A percentile compares a stretch with the other conserved stretches of the same genome.
phyloP scores from a whole-genome alignment of 2,113 vertebrate genomes.

The Melanerpes aurifrons region DNA sequence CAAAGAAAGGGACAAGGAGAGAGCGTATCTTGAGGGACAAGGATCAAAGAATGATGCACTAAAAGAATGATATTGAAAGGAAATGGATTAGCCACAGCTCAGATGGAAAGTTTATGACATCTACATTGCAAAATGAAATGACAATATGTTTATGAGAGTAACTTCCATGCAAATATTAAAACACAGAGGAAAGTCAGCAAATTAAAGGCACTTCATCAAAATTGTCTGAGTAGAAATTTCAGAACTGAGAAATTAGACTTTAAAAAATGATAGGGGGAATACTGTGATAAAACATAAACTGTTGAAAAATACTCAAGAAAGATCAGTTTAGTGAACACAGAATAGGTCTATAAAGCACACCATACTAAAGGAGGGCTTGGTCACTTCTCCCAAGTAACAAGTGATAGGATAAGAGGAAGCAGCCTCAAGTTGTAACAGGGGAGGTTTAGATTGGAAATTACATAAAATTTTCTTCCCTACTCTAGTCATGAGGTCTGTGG shows the following conservation, averaged over 20 bases:
- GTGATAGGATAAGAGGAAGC: no score
- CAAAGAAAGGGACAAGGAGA: constrained; percentile 27
- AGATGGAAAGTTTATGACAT: neutral
- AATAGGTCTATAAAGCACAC: neutral
- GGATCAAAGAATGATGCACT: constrained; percentile 21
- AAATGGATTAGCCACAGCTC: neutral
- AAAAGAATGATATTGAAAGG: neutral
- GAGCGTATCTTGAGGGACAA: neutral
- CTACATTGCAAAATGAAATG: neutral
- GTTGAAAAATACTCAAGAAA: neutral
- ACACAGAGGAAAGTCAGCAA: neutral
- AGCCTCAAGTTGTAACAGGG: no score
- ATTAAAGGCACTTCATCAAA: neutral
- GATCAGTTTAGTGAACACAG: neutral
- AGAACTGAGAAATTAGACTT: neutral
- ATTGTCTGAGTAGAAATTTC: neutral
- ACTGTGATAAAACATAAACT: neutral
- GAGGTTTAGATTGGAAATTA: no score
- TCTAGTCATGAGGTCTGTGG: no score
- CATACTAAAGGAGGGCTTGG: neutral
- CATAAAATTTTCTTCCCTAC: no score
- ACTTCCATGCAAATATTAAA: neutral
- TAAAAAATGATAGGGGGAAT: neutral
- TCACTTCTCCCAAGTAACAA: no score
- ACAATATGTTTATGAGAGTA: neutral